A percentile compares a stretch with the other conserved stretches of the same genome.
Conservation (phyloP, 2,113 vertebrate species). For the Gavia stellata region DNA sequence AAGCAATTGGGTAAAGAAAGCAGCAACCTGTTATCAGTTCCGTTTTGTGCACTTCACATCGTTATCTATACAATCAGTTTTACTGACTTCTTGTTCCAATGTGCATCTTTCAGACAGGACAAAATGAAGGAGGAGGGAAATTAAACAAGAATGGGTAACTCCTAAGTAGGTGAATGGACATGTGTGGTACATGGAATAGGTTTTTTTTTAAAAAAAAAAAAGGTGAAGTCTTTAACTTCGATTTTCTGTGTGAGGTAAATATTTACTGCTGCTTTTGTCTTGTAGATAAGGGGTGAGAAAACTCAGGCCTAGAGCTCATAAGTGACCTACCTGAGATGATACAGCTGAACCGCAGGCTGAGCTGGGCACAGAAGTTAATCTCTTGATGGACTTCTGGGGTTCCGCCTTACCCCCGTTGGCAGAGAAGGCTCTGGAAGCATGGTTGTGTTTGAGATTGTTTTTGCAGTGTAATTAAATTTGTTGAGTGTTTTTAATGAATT, state of each 20-base stretch:
- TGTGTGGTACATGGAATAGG: neutral
- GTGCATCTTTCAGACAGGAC: neutral
- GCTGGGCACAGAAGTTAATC: neutral
- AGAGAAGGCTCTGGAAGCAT: neutral
- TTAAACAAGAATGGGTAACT: neutral
- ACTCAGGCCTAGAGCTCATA: neutral
- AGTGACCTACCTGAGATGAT: neutral
- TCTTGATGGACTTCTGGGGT: neutral
- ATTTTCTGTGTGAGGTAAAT: neutral
- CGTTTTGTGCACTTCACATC: neutral
- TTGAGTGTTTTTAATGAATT: neutral
- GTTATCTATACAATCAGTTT: neutral
- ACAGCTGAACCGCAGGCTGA: neutral
- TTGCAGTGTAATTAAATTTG: neutral
- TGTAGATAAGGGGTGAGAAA: neutral
- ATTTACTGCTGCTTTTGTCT: neutral
- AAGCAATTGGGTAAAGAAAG: neutral
- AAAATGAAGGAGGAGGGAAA: neutral
- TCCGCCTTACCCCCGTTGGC: neutral
- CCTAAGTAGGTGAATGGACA: neutral
- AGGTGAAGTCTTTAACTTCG: neutral
- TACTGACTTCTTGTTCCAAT: neutral
- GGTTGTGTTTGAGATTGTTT: neutral
- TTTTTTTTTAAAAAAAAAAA: neutral
- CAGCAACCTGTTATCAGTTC: neutral